These are phyloP conservation scores for Sprattus sprattus DNA, from an alignment of 2,113 vertebrate genomes.

Conservation along the genomic window DNA sequence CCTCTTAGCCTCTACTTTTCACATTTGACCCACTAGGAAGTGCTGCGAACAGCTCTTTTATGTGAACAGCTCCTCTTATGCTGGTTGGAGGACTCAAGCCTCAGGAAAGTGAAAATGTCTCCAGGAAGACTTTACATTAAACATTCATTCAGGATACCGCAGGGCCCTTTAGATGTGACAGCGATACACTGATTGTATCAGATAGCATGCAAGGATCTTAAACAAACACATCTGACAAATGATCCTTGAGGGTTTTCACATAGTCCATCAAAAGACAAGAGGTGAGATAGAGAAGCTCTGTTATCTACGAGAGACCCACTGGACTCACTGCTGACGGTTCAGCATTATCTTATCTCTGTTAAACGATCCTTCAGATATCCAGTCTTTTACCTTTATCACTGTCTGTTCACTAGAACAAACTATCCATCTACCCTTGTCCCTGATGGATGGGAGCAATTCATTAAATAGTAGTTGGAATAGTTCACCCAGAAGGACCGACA, in stretches of 20 bases:
- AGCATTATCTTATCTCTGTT: background rate
- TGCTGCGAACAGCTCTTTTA: background rate
- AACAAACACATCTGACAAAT: conserved; percentile 1
- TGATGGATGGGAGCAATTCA: background rate
- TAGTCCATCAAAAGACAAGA: background rate
- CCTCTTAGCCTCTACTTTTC: background rate
- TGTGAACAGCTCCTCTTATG: background rate
- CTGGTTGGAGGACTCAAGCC: background rate
- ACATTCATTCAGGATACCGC: background rate
- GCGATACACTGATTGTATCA: background rate
- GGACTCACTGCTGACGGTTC: background rate
- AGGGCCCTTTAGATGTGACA: background rate
- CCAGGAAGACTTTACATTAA: background rate
- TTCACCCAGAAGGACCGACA: background rate
- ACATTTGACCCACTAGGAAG: background rate
- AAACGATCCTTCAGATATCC: background rate
- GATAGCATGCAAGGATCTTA: background rate
- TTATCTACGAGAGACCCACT: background rate
- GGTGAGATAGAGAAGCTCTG: background rate
- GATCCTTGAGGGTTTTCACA: background rate
- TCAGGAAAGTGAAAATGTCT: background rate
- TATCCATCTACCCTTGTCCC: background rate
- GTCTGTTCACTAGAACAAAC: background rate
- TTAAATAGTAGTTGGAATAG: background rate
- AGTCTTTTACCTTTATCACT: background rate